phyloP scores from a whole-genome alignment of 1,140 invertebrate species.

The Acromyrmex echinatior region DNA sequence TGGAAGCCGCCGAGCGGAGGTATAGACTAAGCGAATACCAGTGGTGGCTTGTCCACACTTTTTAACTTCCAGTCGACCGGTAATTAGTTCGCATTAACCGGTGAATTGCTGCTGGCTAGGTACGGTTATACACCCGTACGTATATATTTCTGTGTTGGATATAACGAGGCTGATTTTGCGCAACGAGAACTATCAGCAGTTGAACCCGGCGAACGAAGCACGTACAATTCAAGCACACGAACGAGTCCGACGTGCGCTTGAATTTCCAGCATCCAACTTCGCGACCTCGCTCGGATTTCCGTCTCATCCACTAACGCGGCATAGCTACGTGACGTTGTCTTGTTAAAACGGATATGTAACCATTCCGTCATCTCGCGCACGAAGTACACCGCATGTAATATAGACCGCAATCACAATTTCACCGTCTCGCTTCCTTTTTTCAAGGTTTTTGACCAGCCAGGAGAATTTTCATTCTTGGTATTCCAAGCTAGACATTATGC shows the following conservation, averaged over 20 bases:
- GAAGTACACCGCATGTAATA: slow-evolving; percentile 11
- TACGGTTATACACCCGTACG: background rate
- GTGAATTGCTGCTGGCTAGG: slow-evolving; percentile 59
- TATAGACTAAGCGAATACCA: slow-evolving; percentile 48
- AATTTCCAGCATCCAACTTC: slow-evolving; percentile 56
- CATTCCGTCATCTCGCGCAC: slow-evolving; percentile 42
- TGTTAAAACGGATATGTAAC: slow-evolving; percentile 56
- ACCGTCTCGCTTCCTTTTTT: background rate
- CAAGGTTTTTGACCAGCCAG: background rate
- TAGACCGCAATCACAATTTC: slow-evolving; percentile 48
- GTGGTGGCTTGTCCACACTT: slow-evolving; percentile 82
- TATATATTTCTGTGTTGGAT: background rate
- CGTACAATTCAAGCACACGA: slow-evolving; percentile 13
- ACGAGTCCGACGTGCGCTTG: slow-evolving; percentile 48
- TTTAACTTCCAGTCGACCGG: slow-evolving; percentile 82
- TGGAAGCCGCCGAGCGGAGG: slow-evolving; percentile 32
- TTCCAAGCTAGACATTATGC: slow-evolving; percentile 4
- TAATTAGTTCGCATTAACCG: slow-evolving; percentile 84
- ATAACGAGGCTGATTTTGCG: slow-evolving; percentile 45
- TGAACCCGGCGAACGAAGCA: slow-evolving; percentile 31
- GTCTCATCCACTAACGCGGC: slow-evolving; percentile 16
- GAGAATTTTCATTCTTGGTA: slow-evolving; percentile 6
- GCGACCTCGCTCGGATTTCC: slow-evolving; percentile 53
- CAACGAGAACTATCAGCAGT: slow-evolving; percentile 46
- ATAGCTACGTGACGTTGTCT: slow-evolving; percentile 55